Evolutionary conservation across 2,888 invertebrate genomes (phyloP), one percentile per base, ranked within the genome.

Genomic region (Idaea biselata): DNA sequence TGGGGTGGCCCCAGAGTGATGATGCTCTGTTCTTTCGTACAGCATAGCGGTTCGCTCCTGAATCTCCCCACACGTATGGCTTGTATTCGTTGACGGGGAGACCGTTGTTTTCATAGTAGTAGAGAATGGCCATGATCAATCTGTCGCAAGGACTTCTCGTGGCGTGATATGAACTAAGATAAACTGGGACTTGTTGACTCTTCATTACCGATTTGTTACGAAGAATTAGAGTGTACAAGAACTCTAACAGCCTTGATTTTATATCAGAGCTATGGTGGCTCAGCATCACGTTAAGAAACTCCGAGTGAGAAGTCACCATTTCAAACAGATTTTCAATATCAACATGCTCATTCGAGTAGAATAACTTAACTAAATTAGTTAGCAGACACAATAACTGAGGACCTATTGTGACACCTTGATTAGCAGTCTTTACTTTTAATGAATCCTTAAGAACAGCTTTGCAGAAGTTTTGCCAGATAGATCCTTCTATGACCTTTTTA

Each of bases 31-130:
- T 91, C 66, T 94, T 93, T 60, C 94, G 91, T 0, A 97, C 93
- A 1, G 96, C 95, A 79, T 97, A 97, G 80, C 96, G 95, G 60
- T 94, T 94, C 0, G 96, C 95, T 0, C 97, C 97, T 2, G 96
- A 94, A 79, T 95, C 95, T 0, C 97, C 97, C 96, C 97, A 98
- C 0, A 98, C 88, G 75, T 96, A 96, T 0, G 98, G 98, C 68
- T 96, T 95, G 81, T 94, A 96, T 73, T 95, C 93, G 60, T 93
- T 90, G 14, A 96, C 90, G 18, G 94, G 94, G 64, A 95, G 89
- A 60, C 94, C 95, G 77, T 94, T 94, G 65, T 87, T 88, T 87
- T 97, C 96, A 86, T 96, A 96, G 67, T 94, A 89, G 70, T 94
- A 93, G 62, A 97, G 81, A 68, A 97, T 91, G 60, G 94, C 89